A percentile compares a stretch with the other conserved stretches of the same genome.
phyloP scores from a whole-genome alignment of 2,113 vertebrate genomes.

The Aepyceros melampus region DNA sequence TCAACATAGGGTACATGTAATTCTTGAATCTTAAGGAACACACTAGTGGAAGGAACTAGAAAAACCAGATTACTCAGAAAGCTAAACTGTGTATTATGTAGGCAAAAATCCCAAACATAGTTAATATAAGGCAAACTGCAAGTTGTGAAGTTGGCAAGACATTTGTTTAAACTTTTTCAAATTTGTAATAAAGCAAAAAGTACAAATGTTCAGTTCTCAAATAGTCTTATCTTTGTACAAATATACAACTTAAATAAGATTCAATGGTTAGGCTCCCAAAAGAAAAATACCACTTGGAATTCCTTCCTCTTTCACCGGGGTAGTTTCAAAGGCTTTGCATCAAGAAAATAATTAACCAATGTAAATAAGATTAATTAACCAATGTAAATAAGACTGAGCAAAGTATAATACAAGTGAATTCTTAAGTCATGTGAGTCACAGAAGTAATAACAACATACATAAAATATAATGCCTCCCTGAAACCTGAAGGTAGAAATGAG shows the following conservation, averaged over 20 bases:
- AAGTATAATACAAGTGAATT: background rate
- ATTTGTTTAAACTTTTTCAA: background rate
- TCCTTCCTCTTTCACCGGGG: background rate
- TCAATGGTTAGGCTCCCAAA: background rate
- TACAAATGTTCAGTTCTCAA: background rate
- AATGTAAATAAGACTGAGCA: background rate
- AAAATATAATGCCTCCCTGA: background rate
- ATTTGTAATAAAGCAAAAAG: background rate
- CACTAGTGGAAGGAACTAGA: background rate
- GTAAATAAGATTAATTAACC: background rate
- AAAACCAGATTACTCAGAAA: background rate
- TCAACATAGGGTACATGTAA: background rate
- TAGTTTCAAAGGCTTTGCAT: background rate
- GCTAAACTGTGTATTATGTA: background rate
- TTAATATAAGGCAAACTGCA: background rate
- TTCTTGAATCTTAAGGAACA: background rate
- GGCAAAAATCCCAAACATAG: background rate
- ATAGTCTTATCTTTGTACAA: background rate
- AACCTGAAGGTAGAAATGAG: background rate
- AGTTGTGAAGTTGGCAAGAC: background rate
- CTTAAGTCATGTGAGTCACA: background rate
- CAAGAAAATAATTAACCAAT: background rate
- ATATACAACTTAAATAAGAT: background rate
- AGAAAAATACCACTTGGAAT: background rate
- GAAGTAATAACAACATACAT: background rate